Evolutionary conservation across 2,113 vertebrate genomes (phyloP), one percentile per base, ranked within the genome.

Genomic region (Oxyruncus cristatus): DNA sequence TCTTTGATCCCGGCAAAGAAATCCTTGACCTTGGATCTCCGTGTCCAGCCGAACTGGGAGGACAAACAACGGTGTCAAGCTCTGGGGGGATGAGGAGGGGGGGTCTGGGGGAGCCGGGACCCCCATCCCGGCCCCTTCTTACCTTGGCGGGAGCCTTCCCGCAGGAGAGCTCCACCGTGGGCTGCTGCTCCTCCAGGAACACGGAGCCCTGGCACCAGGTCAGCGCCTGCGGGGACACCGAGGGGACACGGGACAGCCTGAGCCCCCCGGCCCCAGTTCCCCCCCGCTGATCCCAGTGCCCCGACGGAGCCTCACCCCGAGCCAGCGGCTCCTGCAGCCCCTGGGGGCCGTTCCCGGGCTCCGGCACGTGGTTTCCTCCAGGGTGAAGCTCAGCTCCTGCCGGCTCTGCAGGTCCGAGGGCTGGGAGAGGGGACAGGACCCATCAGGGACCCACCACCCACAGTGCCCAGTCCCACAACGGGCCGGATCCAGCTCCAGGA

Each of bases 321-420:
- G 46, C 87, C 87, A 82, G 78, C 9, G 87, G 70, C 78, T 53
- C 70, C 14, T 53, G 87, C 87, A 89, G 78, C 1, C 2, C 28
- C 5, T 0, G 2, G 7, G 10, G 53, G 7, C 39, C n/a, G 0
- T 12, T n/a, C 53, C 53, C 2, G 78, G 87, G 3, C 33, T 1
- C 39, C n/a, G 9, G 78, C 87, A 89, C 13, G 70, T 75, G 46
- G 87, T 89, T 21, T 89, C 87, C 62, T 89, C 78, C 78, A 89
- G 16, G n/a, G 62, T 61, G 87, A 89, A 63, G 61, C 61, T 94
- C 93, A 95, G 56, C 41, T 92, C 74, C 86, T 26, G 93, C 1
- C 27, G 68, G 6, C 1, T 47, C 70, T 12, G 70, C 27, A 95
- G 88, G 77, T 80, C 85, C 1, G 33, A 13, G 3, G 46, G 4